Percentiles rank a stretch among this genome's conserved stretches.
phyloP scores from a whole-genome alignment of 2,888 invertebrate genomes.

The Heteropelma amictum region DNA sequence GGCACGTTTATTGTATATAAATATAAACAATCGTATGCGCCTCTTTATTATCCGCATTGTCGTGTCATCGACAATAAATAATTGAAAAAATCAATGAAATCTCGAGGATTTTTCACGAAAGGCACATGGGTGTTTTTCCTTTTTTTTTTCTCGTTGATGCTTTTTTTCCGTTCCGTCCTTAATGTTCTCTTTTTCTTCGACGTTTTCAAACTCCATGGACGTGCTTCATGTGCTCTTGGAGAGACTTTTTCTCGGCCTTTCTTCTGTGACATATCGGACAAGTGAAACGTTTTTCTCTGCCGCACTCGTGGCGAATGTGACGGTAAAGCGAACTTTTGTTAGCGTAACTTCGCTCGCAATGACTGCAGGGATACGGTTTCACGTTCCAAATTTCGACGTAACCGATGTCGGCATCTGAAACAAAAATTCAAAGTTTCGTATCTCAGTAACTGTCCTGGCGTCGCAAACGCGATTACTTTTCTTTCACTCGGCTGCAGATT shows the following conservation, averaged over 20 bases:
- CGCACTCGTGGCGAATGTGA: constrained; percentile 66
- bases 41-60: not conserved
- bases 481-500: not conserved
- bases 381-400: constrained; percentile 47
- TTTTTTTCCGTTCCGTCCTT: not conserved
- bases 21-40: constrained; percentile 1
- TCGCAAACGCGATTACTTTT: not conserved
- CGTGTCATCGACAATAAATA: not conserved
- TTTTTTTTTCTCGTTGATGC: not conserved
- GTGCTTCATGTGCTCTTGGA: constrained; percentile 61
- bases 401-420: constrained; percentile 59
- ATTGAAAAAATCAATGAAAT: constrained; percentile 1
- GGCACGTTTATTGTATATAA: constrained; percentile 10
- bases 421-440: constrained; percentile 54
- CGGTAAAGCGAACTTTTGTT: constrained; percentile 73
- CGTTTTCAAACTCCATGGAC: constrained; percentile 54
- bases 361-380: constrained; percentile 59
- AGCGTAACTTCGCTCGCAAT: constrained; percentile 70
- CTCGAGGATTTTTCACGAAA: constrained; percentile 3
- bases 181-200: not conserved
- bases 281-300: constrained; percentile 62
- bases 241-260: constrained; percentile 57
- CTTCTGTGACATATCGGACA: constrained; percentile 65
- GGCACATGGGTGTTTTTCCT: constrained; percentile 21
- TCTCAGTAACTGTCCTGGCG: constrained; percentile 60